Base-by-base conservation (phyloP, 2,888 invertebrate genomes). In the Schizaphis graminum region DNA sequence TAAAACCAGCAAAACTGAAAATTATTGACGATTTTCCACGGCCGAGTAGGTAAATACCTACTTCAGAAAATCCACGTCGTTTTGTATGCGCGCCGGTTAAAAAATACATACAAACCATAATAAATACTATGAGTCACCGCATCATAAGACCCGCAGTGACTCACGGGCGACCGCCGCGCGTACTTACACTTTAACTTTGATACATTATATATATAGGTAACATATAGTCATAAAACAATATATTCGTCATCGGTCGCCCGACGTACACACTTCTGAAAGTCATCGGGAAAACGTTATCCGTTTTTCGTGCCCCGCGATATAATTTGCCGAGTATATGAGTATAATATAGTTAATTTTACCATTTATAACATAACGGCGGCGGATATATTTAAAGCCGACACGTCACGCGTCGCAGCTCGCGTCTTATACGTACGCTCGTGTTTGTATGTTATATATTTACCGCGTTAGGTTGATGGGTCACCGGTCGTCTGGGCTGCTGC, bases 321-420 rank as follows among this genome's bases (percentile, higher is more conserved):
- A 35, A 35, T 67, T 4, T 53, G 53, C 53, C 53, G 21, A 16
- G 13, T 16, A 16, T 67, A 16, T 67, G 35, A 7, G 7, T 24
- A 13, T n/a, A 11, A 11, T 28, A 61, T 11, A n/a, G n/a, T 67
- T 67, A 5, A n/a, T n/a, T 67, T 67, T 7, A 77, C 35, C 3
- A 35, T 4, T 13, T 21, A 35, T 21, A 35, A 35, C 21, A 35
- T 77, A 35, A 77, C 35, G 21, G 77, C 8, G 77, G 21, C 77
- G 21, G 21, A 53, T 49, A 49, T 77, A 77, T 77, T 77, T 77
- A 77, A 77, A 77, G 77, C 77, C 77, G 77, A 77, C 77, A 77
- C 77, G 77, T 77, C 77, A 77, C 77, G 35, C 77, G 35, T 77
- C 35, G 35, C 77, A 7, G 35, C 77, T 16, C 35, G 67, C 13